These are phyloP conservation scores for Leptocoma aspasia DNA, from an alignment of 2,113 vertebrate genomes.

Conservation along the genomic window DNA sequence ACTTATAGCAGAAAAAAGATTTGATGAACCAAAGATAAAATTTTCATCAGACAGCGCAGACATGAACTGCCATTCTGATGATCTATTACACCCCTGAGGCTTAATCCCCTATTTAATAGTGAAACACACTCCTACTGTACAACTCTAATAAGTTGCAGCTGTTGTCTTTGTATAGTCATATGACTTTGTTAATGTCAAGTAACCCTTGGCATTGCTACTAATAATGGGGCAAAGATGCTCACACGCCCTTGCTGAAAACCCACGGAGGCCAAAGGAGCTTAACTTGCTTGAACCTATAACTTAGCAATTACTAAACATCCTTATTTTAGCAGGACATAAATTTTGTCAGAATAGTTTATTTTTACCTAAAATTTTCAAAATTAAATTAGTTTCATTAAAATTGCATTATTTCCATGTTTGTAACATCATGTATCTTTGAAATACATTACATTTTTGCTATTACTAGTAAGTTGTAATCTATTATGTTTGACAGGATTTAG, in stretches of 20 bases:
- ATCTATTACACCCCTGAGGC: background rate
- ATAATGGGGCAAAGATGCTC: background rate
- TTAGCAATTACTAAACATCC: background rate
- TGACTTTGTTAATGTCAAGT: background rate
- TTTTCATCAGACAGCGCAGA: background rate
- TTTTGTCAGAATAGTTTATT: background rate
- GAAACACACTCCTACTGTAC: constrained; percentile 14
- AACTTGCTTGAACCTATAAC: background rate
- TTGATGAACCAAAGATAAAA: background rate
- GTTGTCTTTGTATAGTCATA: background rate
- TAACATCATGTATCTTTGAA: background rate
- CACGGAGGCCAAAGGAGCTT: background rate
- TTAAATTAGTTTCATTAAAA: background rate
- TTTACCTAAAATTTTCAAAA: background rate
- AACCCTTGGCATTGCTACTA: background rate
- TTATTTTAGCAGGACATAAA: background rate
- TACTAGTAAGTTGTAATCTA: background rate
- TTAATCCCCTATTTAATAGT: constrained; percentile 9
- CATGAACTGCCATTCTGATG: background rate
- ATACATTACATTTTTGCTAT: background rate
- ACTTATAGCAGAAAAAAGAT: background rate
- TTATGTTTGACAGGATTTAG: background rate
- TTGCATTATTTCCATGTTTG: background rate
- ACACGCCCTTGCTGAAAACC: background rate
- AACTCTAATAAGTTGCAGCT: constrained; percentile 38